Conservation (phyloP, 2,113 vertebrate genomes). For the Cyphomyrus plagiostoma region DNA sequence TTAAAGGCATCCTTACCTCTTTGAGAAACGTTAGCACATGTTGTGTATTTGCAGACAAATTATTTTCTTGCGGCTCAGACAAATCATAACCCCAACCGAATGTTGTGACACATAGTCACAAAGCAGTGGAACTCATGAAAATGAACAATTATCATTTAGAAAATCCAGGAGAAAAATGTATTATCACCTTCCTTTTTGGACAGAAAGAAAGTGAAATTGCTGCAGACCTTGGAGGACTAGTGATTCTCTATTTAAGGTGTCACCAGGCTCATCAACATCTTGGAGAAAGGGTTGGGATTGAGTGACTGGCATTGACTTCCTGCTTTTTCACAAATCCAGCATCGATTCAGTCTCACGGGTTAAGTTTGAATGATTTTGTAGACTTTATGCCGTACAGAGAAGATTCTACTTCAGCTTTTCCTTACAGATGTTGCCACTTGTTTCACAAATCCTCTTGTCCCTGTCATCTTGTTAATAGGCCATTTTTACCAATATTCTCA, state of each 20-base stretch:
- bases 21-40: background rate
- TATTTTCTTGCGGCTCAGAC: background rate
- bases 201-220: background rate
- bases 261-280: background rate
- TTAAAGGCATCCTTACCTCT: background rate
- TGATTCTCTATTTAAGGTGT: background rate
- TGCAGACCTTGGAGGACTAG: background rate
- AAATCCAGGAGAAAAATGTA: background rate
- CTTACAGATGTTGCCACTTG: background rate
- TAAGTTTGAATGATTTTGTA: background rate
- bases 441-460: background rate
- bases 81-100: background rate
- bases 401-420: background rate
- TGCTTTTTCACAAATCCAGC: background rate
- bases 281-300: background rate
- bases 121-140: background rate
- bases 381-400: background rate
- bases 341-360: background rate
- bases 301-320: background rate
- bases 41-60: background rate
- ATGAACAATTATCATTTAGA: background rate
- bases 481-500: background rate
- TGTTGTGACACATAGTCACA: background rate
- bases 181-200: background rate
- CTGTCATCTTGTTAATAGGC: background rate